phyloP scores from a whole-genome alignment of 1,140 invertebrate species.

The Drosophila jambulina region DNA sequence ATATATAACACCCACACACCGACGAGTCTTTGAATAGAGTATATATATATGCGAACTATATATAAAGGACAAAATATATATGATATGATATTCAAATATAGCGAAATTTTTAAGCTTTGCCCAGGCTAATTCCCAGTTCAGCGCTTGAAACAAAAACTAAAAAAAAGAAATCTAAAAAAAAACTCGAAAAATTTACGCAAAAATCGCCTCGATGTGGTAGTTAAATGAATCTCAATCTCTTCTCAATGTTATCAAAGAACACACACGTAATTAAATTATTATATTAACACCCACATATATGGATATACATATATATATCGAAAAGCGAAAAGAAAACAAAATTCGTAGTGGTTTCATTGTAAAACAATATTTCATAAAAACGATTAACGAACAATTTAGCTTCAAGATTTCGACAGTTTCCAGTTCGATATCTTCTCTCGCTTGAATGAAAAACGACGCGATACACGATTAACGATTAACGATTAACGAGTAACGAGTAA shows the following conservation, averaged over 20 bases:
- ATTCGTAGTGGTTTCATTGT: constrained; percentile 84
- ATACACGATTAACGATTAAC: constrained; percentile 20
- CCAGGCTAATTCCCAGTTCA: constrained; percentile 50
- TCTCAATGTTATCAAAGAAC: constrained; percentile 74
- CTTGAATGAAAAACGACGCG: constrained; percentile 32
- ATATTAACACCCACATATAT: constrained; percentile 34
- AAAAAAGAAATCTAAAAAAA: constrained; percentile 16
- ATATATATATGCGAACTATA: constrained; percentile 45
- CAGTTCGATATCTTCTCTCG: constrained; percentile 48
- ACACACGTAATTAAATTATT: constrained; percentile 60
- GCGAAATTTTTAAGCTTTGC: constrained; percentile 79
- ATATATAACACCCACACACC: constrained; percentile 64
- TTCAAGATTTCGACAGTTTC: constrained; percentile 48
- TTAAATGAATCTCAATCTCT: constrained; percentile 84
- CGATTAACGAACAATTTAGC: constrained; percentile 56
- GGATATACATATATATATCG: constrained; percentile 14
- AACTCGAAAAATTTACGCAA: constrained; percentile 46
- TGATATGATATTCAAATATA: constrained; percentile 68
- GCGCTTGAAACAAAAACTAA: constrained; percentile 46
- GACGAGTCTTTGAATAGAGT: constrained; percentile 46
- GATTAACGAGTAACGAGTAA: constrained; percentile 23
- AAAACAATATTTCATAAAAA: constrained; percentile 77
- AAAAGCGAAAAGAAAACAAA: constrained; percentile 57
- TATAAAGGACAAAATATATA: constrained; percentile 37
- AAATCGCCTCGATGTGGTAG: constrained; percentile 79